Base-by-base conservation (phyloP, 2,797 vertebrate species). In the Adelosebastes latens region DNA sequence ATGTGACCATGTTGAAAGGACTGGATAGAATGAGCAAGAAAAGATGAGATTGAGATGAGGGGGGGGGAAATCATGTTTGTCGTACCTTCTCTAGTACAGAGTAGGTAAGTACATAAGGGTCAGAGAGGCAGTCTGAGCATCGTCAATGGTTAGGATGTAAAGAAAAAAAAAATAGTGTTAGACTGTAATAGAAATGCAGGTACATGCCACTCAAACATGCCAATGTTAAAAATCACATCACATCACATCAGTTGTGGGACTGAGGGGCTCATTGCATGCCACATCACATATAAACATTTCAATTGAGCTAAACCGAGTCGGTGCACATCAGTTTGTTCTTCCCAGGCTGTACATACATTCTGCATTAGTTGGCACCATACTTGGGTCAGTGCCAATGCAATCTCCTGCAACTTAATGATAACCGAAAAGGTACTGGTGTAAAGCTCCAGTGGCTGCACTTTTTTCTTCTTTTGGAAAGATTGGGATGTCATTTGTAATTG, bases 291-390 rank as follows among this genome's bases (percentile, higher is more conserved):
- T 8, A 25, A 87, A 62, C 75, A 79, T 85, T 81, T 72, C 80
- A 84, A 12, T 16, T 32, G 58, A 59, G 32, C 79, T 63, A 53
- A 58, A 77, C 56, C 2, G 70, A 76, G 75, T 68, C 34, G 0
- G 74, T 89, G 90, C 77, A 85, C 92, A 84, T 69, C 77, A 71
- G 22, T 67, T 49, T 72, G 67, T 32, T 83, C 75, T 64, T 59
- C 53, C 68, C 81, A 58, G 81, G 84, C 82, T 81, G 31, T 59
- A 58, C 66, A 63, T 66, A 18, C 68, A 62, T 39, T 72, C 32
- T 73, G 52, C 67, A 29, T 65, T 53, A 59, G 71, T 67, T 80
- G 46, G 49, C 71, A 42, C 65, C 24, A 22, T 65, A 42, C 55
- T 62, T 84, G 24, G 29, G 59, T 65, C 13, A 3, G 24, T 61